A percentile compares a stretch with the other conserved stretches of the same genome.
phyloP scores from a whole-genome alignment of 2,888 invertebrate species.

The Salpingus planirostris region DNA sequence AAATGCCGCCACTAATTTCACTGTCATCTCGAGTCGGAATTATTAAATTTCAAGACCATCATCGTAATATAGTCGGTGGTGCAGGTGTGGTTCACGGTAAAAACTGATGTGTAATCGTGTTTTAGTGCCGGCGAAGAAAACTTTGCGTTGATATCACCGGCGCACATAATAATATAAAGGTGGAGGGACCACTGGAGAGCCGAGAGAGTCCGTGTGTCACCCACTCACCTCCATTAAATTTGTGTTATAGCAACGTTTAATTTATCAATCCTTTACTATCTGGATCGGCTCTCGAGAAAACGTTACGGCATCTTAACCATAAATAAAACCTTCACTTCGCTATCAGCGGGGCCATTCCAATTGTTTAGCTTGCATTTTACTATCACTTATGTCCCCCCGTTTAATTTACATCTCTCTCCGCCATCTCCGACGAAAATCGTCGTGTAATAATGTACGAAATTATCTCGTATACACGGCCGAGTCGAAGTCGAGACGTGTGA shows the following conservation, averaged over 20 bases:
- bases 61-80: neutral
- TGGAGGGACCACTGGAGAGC: too few relatives aligned
- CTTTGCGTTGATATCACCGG: too few relatives aligned
- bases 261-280: conserved; percentile 24
- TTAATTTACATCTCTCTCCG: too few relatives aligned
- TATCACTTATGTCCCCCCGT: conserved; percentile 15
- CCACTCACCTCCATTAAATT: conserved; percentile 22
- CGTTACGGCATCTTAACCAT: conserved; percentile 20
- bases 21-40: conserved; percentile 8
- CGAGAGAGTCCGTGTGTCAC: conserved; percentile 17
- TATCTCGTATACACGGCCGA: too few relatives aligned
- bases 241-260: conserved; percentile 23
- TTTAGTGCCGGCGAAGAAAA: conserved; percentile 16
- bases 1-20: conserved; percentile 10
- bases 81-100: conserved; percentile 19
- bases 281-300: conserved; percentile 19
- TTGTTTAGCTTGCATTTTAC: conserved; percentile 18
- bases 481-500: conserved; percentile 3
- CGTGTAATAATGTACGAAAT: too few relatives aligned
- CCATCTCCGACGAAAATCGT: too few relatives aligned
- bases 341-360: conserved; percentile 19
- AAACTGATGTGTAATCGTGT: conserved; percentile 17
- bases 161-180: too few relatives aligned
- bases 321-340: conserved; percentile 18
- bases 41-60: neutral